Evolutionary conservation across 2,888 invertebrate genomes (phyloP), one percentile per base, ranked within the genome.

Genomic region (Drosophila heteroneura): DNA sequence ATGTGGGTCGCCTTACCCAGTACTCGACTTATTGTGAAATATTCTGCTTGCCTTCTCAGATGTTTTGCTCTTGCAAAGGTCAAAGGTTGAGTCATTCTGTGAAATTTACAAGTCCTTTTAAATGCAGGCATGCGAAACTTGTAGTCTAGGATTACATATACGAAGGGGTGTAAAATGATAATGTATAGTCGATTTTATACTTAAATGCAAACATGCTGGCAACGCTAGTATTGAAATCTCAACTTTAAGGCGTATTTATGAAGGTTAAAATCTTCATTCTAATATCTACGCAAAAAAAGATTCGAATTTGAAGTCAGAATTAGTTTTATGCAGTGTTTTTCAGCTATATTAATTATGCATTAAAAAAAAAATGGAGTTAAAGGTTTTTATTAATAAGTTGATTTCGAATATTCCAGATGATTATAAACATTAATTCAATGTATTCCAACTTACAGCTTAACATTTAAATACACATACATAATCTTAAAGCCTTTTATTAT

Each of bases 11-110:
- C 54, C 56, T 51, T 54, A 26, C 44, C 39, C 39, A 59, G 49
- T 60, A n/a, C 56, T 65, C 30, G 59, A 51, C 39, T 63, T 51
- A 58, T 59, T 73, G 70, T 68, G 14, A 74, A 70, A 74, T 74
- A 32, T 70, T 83, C 69, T 70, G 47, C 63, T 61, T 33, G 39
- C 22, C 54, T 47, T 51, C 54, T 57, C 2, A 60, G 49, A 41
- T 67, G 65, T 52, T 70, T 62, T 66, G 44, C 74, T 52, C 53
- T 60, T 56, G 51, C 28, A 70, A 85, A 85, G 89, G 83, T 85
- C 79, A 88, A 76, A 88, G 86, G 89, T 83, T 79, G 56, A 74
- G 52, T 58, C 58, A 28, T 52, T 64, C 57, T 35, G 35, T 58
- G 56, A 10, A 57, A 60, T 35, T 22, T 41, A n/a, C 33, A 56